Evolutionary conservation across 2,888 invertebrate genomes (phyloP).

Genomic region (Nasonovia ribisnigri): DNA sequence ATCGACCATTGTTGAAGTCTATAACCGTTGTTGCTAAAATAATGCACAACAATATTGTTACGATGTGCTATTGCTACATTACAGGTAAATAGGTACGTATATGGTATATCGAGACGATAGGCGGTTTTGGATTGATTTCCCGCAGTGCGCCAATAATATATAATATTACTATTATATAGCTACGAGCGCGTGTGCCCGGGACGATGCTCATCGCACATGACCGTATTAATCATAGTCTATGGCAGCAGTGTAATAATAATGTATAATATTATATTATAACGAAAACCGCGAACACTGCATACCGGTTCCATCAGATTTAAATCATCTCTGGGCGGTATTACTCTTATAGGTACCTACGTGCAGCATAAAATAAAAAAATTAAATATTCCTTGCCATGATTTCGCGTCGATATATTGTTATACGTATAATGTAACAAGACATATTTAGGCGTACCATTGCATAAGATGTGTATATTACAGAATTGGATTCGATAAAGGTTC

Average conservation of each 20-base stretch:
- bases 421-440: not conserved
- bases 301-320: not conserved
- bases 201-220: not conserved
- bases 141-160: not conserved
- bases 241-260: not conserved
- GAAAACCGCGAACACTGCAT: not conserved
- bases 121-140: not conserved
- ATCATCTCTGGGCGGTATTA: not conserved
- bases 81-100: not conserved
- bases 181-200: not conserved
- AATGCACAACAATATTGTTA: not conserved
- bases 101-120: not conserved
- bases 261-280: not conserved
- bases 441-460: not conserved
- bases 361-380: not conserved
- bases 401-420: not conserved
- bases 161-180: not conserved
- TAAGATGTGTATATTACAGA: not conserved
- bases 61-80: not conserved
- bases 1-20: not conserved
- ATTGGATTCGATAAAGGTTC: not conserved
- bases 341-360: not conserved
- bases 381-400: not conserved
- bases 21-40: not conserved
- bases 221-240: not conserved